These are phyloP conservation scores for Sternotherus odoratus DNA, from an alignment of 2,797 vertebrate genomes.

Conservation along the genomic window DNA sequence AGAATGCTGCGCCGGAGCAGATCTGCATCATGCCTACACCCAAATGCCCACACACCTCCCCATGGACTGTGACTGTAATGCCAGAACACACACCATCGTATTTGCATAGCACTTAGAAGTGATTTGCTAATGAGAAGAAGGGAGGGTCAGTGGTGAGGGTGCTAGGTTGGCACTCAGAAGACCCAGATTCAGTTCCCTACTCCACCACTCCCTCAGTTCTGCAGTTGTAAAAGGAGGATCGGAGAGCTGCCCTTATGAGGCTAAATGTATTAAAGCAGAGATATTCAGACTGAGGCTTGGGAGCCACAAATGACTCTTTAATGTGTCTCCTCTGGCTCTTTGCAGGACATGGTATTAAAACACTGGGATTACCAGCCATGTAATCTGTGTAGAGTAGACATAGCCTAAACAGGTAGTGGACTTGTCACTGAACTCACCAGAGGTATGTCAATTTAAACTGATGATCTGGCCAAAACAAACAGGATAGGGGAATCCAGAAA, in stretches of 20 bases:
- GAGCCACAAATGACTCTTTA: no score
- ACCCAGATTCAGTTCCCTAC: background rate
- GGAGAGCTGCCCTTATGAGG: background rate
- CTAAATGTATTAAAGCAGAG: background rate
- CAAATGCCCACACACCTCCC: no score
- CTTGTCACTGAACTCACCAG: background rate
- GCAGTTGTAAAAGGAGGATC: background rate
- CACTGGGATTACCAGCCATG: no score
- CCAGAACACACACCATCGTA: background rate
- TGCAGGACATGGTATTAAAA: no score
- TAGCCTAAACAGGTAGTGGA: fast-evolving
- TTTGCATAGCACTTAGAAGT: background rate
- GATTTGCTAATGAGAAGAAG: background rate
- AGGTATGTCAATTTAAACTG: background rate
- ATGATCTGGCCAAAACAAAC: background rate
- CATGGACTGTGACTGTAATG: background rate
- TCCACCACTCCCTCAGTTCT: fast-evolving
- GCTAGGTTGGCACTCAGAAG: background rate
- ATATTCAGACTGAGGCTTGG: no score
- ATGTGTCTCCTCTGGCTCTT: no score
- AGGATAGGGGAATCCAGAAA: fast-evolving
- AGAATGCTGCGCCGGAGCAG: background rate
- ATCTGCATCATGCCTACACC: fast-evolving
- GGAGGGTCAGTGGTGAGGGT: background rate
- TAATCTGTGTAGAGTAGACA: no score